Base-by-base conservation (phyloP, 2,797 vertebrate genomes). In the Echiichthys vipera region DNA sequence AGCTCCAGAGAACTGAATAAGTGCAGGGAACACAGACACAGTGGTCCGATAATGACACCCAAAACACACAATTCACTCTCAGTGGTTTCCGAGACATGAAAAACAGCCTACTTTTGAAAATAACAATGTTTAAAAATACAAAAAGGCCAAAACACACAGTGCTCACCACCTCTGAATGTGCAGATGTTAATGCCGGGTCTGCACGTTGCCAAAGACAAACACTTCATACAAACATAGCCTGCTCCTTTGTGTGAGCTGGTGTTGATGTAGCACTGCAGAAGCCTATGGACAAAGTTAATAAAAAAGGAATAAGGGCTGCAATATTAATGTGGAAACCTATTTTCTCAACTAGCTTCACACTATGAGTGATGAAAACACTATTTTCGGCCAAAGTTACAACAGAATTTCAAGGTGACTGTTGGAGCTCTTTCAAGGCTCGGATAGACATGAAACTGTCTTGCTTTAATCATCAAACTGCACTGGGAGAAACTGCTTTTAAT, bases 151-250 rank as follows among this genome's bases (percentile, higher is more conserved):
- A n/a, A n/a, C n/a, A n/a, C n/a, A n/a, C n/a, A n/a, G n/a, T n/a
- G n/a, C n/a, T n/a, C n/a, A n/a, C n/a, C n/a, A n/a, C n/a, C n/a
- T n/a, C n/a, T n/a, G n/a, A n/a, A n/a, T n/a, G n/a, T n/a, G n/a
- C n/a, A n/a, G n/a, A n/a, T n/a, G n/a, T n/a, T n/a, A n/a, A n/a
- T n/a, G n/a, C n/a, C n/a, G n/a, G n/a, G n/a, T n/a, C n/a, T n/a
- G n/a, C n/a, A n/a, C n/a, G n/a, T n/a, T n/a, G n/a, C n/a, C n/a
- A 34, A 63, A 74, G 18, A 30, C 30, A 58, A 50, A 63, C 53
- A 68, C 15, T 36, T 40, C 18, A 37, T 20, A 53, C 20, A 45
- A 25, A 65, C n/a, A 24, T 17, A 47, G 27, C 37, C 47, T 36
- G 34, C 13, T 8, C 45, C 24, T 2, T 51, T 13, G 10, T 50